Conservation (phyloP, 2,113 vertebrate genomes). For the Nothoprocta pentlandii region DNA sequence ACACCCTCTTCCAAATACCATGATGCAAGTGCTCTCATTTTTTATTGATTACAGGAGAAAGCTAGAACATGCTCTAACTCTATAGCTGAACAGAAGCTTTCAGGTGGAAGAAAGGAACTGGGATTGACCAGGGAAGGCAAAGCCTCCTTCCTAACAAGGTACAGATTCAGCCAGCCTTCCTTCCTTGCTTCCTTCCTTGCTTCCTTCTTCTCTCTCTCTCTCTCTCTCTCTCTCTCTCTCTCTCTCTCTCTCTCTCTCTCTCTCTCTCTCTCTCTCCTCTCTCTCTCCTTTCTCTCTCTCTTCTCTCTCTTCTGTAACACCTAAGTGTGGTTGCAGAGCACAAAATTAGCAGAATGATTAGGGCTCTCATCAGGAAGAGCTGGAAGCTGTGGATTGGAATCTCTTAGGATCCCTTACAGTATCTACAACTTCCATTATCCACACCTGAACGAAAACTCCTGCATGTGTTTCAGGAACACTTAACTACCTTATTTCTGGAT, state of each 20-base stretch:
- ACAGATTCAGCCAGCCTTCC: background rate
- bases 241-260: too few species aligned
- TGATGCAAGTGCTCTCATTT: background rate
- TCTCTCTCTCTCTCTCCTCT: too few species aligned
- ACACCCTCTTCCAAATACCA: background rate
- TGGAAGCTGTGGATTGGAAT: background rate
- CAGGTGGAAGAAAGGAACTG: background rate
- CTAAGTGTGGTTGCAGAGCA: background rate
- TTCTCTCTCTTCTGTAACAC: background rate
- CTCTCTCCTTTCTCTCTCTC: too few species aligned
- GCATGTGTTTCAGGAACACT: background rate
- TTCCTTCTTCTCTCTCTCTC: too few species aligned
- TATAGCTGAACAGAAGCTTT: background rate
- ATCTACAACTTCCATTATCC: background rate
- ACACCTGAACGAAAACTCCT: background rate
- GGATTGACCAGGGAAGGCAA: background rate
- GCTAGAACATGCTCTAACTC: accelerated
- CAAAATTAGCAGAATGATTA: background rate
- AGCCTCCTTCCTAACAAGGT: background rate
- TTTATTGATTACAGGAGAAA: background rate
- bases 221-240: too few species aligned
- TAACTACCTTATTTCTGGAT: background rate
- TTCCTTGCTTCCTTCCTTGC: too few species aligned
- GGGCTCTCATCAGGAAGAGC: background rate
- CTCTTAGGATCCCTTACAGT: background rate